A percentile compares a stretch with the other conserved stretches of the same genome.
phyloP scores from a whole-genome alignment of 2,113 vertebrate species.

The Muscicapa adusta region DNA sequence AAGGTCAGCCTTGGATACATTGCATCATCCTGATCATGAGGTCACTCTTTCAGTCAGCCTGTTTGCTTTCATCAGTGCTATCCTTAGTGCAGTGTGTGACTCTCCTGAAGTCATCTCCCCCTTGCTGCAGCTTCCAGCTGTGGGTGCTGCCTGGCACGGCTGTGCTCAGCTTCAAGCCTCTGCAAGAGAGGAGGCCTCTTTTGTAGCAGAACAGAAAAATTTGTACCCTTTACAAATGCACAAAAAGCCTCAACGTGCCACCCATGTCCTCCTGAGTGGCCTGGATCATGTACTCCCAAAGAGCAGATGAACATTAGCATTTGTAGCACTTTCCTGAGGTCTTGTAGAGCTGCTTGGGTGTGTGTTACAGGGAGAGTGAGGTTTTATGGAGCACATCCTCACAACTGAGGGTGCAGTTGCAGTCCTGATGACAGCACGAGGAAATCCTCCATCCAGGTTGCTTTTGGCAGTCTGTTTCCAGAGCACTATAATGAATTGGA shows the following conservation, averaged over 20 bases:
- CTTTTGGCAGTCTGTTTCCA: not conserved
- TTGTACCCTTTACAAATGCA: not conserved
- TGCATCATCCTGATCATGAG: constrained; percentile 6
- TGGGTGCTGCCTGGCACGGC: not conserved
- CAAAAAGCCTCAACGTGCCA: not conserved
- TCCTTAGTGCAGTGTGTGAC: not conserved
- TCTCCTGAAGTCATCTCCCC: not conserved
- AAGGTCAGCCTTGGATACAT: constrained; percentile 37
- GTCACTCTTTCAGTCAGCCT: not conserved
- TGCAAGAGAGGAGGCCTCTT: not conserved
- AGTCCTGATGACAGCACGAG: not conserved
- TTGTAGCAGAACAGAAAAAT: not conserved
- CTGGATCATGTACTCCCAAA: too few species aligned
- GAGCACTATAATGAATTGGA: not conserved
- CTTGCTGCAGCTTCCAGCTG: not conserved
- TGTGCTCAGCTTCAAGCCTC: not conserved
- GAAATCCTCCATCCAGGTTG: not conserved
- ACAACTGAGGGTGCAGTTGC: not conserved
- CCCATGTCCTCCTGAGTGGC: not conserved
- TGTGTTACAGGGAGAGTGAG: not conserved
- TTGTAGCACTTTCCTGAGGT: not conserved
- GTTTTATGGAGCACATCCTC: not conserved
- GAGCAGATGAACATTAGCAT: not conserved
- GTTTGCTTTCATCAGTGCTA: not conserved
- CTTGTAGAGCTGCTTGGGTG: not conserved